These are phyloP conservation scores for Argopecten irradians DNA, from an alignment of 1,140 invertebrate genomes.

Conservation along the genomic window DNA sequence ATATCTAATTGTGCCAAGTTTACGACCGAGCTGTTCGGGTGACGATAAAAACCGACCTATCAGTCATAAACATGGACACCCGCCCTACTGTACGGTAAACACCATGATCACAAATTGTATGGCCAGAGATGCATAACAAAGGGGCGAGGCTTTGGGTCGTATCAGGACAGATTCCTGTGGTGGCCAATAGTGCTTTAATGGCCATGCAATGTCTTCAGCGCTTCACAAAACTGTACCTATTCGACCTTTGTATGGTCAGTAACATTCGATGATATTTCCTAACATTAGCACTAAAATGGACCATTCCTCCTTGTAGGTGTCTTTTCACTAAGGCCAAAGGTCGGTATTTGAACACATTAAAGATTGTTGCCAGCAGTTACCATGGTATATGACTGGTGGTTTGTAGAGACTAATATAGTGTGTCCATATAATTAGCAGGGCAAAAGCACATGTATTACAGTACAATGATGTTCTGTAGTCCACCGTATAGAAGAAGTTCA, in stretches of 20 bases:
- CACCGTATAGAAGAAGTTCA: no score
- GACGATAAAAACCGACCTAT: not conserved
- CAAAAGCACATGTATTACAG: no score
- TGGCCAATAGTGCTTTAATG: not conserved
- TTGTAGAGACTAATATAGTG: not conserved
- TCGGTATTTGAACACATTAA: not conserved
- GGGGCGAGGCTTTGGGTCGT: not conserved
- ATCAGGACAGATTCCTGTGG: not conserved
- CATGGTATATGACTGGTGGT: not conserved
- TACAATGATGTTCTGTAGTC: no score
- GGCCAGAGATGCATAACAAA: not conserved
- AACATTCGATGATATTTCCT: not conserved
- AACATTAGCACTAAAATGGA: not conserved
- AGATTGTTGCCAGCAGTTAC: not conserved
- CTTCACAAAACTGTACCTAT: not conserved
- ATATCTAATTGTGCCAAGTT: not conserved
- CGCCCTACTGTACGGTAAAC: not conserved
- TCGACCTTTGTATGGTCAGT: not conserved
- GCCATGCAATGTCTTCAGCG: not conserved
- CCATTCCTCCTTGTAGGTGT: not conserved
- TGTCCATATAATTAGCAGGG: not conserved
- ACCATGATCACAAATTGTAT: not conserved
- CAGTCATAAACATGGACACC: constrained; percentile 11
- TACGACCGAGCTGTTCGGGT: constrained; percentile 13
- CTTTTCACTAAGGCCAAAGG: not conserved